These are phyloP conservation scores for Gnatocerus cornutus DNA, from an alignment of 2,888 invertebrate species.

Conservation along the genomic window DNA sequence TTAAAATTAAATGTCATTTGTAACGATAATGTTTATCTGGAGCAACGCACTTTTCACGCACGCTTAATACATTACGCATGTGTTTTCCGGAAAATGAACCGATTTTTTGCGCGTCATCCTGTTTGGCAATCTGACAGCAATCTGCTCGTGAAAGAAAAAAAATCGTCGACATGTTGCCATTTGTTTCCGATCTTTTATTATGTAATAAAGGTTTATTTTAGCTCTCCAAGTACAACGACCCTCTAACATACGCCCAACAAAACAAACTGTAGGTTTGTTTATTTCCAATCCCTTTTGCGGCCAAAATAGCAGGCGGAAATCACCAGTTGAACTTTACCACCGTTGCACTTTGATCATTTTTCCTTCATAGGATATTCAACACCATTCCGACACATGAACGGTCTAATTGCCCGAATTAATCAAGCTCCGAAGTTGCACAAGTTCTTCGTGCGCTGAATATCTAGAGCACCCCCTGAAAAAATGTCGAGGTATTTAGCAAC, in stretches of 20 bases:
- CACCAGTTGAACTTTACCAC: background rate
- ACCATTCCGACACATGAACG: constrained; percentile 19
- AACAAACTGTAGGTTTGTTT: constrained; percentile 25
- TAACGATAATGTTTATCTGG: constrained; percentile 8
- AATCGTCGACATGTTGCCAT: constrained; percentile 6
- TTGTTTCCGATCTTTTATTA: constrained; percentile 18
- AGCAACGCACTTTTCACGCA: background rate
- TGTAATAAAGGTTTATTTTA: constrained; percentile 22
- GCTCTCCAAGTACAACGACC: constrained; percentile 21
- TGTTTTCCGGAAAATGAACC: constrained; percentile 5
- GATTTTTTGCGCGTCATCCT: constrained; percentile 10
- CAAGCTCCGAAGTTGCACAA: constrained; percentile 24
- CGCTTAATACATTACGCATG: background rate
- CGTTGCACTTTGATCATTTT: background rate
- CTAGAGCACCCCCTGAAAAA: constrained; percentile 7
- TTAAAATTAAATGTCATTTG: constrained; percentile 12
- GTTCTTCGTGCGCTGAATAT: constrained; percentile 21
- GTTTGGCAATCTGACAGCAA: constrained; percentile 8
- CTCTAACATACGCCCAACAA: constrained; percentile 11
- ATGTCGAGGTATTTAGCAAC: constrained; percentile 10
- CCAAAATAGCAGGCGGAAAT: background rate
- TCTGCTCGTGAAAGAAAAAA: constrained; percentile 3
- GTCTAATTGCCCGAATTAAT: constrained; percentile 33
- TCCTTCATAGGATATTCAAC: constrained; percentile 12
- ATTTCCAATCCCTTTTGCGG: constrained; percentile 2